Evolutionary conservation across 2,888 invertebrate species (phyloP), one percentile per base, ranked within the genome.

Genomic region (Polyploca ridens): DNA sequence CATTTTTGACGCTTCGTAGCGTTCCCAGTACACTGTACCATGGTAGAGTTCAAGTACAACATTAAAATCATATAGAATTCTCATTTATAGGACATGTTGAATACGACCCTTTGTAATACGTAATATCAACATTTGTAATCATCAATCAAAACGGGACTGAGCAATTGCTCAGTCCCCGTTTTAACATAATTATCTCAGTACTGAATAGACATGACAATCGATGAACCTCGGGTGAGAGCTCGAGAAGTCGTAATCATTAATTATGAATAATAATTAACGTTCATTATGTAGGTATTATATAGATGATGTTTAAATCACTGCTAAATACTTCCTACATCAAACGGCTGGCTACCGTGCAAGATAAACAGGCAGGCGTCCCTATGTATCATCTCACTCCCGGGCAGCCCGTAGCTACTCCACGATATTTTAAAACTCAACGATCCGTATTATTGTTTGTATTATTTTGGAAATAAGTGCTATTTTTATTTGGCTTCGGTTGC

Each of bases 401-500:
- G 61, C 44, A 6, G 61, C 44, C 27, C 44, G 61, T 44, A 5
- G 27, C 27, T 61, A 60, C 38, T 61, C 44, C 27, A 61, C 41
- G 70, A 75, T 68, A 70, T 73, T 75, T 72, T 77, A 73, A 77
- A 79, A 67, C 73, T 65, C 63, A 64, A 71, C 76, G 70, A 69
- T 64, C 70, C 74, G 76, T 77, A 77, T 77, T 76, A 79, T 75
- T 82, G 81, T 82, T 81, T 78, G 78, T 82, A 84, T 82, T 83
- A 82, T 81, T 85, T 85, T 81, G 82, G 80, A 82, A 86, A 84
- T 87, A 85, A 83, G 80, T 79, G 77, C 75, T 79, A 82, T 83
- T 85, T 87, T 88, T 86, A 86, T 87, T 88, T 84, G 85, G 85
- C 84, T 85, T 76, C 87, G 74, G 88, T 85, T 88, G 85, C 88